These are phyloP conservation scores for Sitobion miscanthi DNA, from an alignment of 1,140 invertebrate genomes.

Conservation along the genomic window DNA sequence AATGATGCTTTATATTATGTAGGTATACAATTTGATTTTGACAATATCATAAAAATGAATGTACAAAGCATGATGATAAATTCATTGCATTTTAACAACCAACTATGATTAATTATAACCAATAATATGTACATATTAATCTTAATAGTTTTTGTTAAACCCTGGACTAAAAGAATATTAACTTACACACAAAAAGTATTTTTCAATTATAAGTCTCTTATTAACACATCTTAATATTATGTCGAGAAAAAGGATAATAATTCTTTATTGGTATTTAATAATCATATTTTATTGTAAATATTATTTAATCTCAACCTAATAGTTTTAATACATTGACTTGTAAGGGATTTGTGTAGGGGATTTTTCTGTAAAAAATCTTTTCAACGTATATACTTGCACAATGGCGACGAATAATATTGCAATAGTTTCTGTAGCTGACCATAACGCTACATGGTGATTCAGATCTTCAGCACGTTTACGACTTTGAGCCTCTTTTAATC, in stretches of 20 bases:
- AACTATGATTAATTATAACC: slow-evolving; percentile 1
- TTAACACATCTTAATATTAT: slow-evolving; percentile 17
- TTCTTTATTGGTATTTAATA: slow-evolving; percentile 11
- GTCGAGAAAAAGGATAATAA: background rate
- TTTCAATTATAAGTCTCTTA: background rate
- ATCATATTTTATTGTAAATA: background rate
- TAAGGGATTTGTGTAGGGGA: slow-evolving; percentile 64
- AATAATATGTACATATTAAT: slow-evolving; percentile 38
- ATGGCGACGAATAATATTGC: slow-evolving; percentile 84
- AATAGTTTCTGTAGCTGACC: slow-evolving; percentile 89
- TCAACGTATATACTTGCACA: slow-evolving; percentile 89
- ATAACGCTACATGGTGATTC: slow-evolving; percentile 90
- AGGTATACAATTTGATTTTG: background rate
- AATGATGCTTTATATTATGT: background rate
- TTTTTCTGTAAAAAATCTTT: slow-evolving; percentile 94
- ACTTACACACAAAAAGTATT: slow-evolving; percentile 7
- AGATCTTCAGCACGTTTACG: slow-evolving; percentile 94
- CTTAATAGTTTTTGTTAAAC: background rate
- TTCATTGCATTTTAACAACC: background rate
- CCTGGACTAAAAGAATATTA: background rate
- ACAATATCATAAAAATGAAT: background rate
- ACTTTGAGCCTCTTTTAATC: slow-evolving; percentile 90
- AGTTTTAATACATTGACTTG: slow-evolving; percentile 52
- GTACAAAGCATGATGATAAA: background rate
- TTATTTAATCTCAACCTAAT: background rate